A percentile compares a stretch with the other conserved stretches of the same genome.
These are phyloP conservation scores for Acanthochromis polyacanthus DNA, from an alignment of 2,113 vertebrate genomes.

Conservation along the genomic window DNA sequence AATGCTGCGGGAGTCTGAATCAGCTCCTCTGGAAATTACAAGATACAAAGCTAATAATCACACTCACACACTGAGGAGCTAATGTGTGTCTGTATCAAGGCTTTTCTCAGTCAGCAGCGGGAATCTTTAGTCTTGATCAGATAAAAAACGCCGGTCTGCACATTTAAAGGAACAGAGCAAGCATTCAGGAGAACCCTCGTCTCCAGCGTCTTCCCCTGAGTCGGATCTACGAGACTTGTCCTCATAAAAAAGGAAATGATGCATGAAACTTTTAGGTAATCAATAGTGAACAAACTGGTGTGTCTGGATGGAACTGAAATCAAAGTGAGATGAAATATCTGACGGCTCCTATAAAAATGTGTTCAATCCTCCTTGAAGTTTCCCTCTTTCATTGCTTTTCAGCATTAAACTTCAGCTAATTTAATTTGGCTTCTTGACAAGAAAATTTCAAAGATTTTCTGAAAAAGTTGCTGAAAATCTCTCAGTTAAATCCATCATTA, in stretches of 20 bases:
- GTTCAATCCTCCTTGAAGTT: no score
- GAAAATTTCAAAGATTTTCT: no score
- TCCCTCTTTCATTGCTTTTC: no score
- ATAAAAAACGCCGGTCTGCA: slow-evolving; percentile 49
- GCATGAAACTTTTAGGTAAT: no score
- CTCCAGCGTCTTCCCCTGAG: not conserved
- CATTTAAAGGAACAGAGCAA: slow-evolving; percentile 46
- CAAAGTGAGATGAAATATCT: no score
- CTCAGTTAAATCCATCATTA: no score
- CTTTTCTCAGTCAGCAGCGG: slow-evolving; percentile 46
- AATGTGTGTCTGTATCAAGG: not conserved
- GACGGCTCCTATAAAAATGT: no score
- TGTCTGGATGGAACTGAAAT: no score
- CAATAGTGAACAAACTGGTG: no score
- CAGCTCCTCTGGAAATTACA: slow-evolving; percentile 66
- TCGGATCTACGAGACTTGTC: not conserved
- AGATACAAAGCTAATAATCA: slow-evolving; percentile 56
- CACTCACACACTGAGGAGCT: not conserved
- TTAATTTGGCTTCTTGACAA: no score
- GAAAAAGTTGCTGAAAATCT: no score
- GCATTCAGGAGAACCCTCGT: slow-evolving; percentile 20
- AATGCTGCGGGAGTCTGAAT: slow-evolving; percentile 67
- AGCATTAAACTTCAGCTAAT: no score
- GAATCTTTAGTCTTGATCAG: slow-evolving; percentile 63
- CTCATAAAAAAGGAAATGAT: not conserved